Percentiles rank a stretch among this genome's conserved stretches.
Conservation (phyloP, 1,140 invertebrate species). For the Aphelinus certus region DNA sequence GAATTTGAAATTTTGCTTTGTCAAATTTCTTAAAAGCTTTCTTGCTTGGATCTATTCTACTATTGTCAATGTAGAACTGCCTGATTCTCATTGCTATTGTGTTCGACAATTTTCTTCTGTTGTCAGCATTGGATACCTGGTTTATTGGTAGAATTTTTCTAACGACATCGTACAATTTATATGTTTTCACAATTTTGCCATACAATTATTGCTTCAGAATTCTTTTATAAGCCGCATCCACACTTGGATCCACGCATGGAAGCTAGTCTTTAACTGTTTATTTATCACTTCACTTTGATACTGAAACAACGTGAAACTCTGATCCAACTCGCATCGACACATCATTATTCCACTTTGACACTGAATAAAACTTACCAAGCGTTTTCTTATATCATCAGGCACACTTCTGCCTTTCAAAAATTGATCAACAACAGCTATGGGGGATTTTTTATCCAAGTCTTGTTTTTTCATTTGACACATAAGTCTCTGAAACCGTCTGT, state of each 20-base stretch:
- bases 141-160: too few relatives aligned
- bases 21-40: not conserved
- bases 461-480: too few relatives aligned
- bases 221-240: constrained; percentile 1
- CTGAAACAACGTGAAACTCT: not conserved
- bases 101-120: not conserved
- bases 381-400: too few relatives aligned
- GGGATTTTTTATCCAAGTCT: too few relatives aligned
- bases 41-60: constrained; percentile 9
- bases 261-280: not conserved
- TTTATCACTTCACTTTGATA: not conserved
- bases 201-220: not conserved
- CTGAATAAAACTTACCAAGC: too few relatives aligned
- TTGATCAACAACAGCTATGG: too few relatives aligned
- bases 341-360: too few relatives aligned
- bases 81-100: not conserved
- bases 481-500: too few relatives aligned
- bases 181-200: not conserved
- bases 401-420: too few relatives aligned
- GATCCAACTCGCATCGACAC: too few relatives aligned
- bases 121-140: too few relatives aligned
- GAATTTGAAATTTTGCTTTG: constrained; percentile 2
- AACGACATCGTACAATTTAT: not conserved
- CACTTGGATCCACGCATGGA: not conserved
- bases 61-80: constrained; percentile 10